These are phyloP conservation scores for Amazona vittata DNA, from an alignment of 2,113 vertebrate genomes.

Conservation along the genomic window DNA sequence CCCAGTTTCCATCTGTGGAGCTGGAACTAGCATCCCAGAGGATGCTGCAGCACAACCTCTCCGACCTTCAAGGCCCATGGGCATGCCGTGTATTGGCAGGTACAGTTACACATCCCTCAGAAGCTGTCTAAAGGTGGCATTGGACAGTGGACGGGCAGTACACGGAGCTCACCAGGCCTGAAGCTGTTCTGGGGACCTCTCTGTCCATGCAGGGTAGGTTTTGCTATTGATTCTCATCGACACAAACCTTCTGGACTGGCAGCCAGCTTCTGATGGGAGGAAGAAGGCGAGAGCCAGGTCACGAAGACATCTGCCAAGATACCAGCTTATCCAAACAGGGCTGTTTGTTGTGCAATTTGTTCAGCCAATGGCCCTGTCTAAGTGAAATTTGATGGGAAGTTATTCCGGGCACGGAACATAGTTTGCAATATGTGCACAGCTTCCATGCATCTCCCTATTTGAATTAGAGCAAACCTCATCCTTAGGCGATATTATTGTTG, in stretches of 20 bases:
- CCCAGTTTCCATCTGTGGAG: neutral
- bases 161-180: neutral
- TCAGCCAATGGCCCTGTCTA: neutral
- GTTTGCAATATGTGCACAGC: neutral
- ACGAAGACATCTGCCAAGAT: neutral
- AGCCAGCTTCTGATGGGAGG: neutral
- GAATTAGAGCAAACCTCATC: neutral
- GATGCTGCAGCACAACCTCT: neutral
- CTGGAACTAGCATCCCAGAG: neutral
- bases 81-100: rapidly evolving
- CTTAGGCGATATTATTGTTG: neutral
- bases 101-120: neutral
- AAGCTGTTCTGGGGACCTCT: neutral
- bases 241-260: neutral
- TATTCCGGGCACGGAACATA: neutral
- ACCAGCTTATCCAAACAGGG: neutral
- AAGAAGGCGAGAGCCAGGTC: neutral
- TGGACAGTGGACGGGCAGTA: neutral
- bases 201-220: neutral
- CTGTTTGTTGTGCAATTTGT: slow-evolving; percentile 12
- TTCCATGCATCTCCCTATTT: neutral
- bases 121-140: neutral
- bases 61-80: rapidly evolving
- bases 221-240: neutral
- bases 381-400: neutral